Conservation (phyloP, 1,140 invertebrate genomes). For the Euglossa dilemma region DNA sequence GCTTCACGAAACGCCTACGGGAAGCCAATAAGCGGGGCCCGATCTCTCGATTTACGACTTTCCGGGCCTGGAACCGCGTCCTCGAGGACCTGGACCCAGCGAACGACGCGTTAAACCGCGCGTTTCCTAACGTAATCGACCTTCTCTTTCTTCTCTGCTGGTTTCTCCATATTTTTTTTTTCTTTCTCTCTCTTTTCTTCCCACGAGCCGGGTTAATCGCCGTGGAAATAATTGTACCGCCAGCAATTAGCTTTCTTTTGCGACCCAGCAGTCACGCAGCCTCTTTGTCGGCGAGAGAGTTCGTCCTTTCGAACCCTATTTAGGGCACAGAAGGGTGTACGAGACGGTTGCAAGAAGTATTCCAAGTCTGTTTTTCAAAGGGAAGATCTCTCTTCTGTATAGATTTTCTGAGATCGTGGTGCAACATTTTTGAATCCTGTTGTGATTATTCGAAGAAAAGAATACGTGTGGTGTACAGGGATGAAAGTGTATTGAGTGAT, state of each 20-base stretch:
- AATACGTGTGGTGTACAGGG: too few relatives aligned
- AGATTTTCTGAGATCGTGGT: too few relatives aligned
- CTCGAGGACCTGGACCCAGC: not conserved
- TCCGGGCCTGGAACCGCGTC: not conserved
- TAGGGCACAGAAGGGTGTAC: not conserved
- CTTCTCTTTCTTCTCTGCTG: not conserved
- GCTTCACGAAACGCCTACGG: not conserved
- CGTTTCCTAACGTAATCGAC: not conserved
- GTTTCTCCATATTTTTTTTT: too few relatives aligned
- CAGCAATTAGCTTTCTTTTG: constrained; percentile 8
- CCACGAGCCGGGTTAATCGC: not conserved
- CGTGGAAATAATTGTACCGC: not conserved
- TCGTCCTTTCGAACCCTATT: not conserved
- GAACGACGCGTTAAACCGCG: not conserved
- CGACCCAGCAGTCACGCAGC: not conserved
- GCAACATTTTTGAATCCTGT: too few relatives aligned
- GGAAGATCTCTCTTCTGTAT: not conserved
- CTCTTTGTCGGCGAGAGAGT: not conserved
- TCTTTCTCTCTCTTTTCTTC: too few relatives aligned
- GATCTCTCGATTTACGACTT: not conserved
- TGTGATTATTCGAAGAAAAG: too few relatives aligned
- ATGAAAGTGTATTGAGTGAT: too few relatives aligned
- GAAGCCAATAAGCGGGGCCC: not conserved
- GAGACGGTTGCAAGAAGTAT: not conserved
- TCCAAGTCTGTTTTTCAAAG: not conserved